Evolutionary conservation across 2,797 vertebrate genomes (phyloP), one percentile per base, ranked within the genome.

Genomic region (Helicolenus hilgendorfi): DNA sequence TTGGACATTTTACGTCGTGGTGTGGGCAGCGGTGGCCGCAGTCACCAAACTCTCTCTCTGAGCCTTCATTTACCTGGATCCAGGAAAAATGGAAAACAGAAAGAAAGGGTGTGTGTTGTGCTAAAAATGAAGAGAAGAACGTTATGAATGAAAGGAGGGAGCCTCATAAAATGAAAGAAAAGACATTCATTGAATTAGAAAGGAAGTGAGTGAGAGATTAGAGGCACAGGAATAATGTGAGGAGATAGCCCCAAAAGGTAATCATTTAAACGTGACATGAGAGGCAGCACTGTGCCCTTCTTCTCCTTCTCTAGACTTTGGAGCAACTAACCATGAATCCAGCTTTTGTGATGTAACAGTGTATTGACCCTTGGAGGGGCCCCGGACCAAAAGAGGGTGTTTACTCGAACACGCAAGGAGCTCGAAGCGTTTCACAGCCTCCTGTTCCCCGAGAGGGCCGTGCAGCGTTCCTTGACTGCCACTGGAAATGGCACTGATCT

Each of bases 311-410:
- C 62, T 41, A 65, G 67, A 91, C 87, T 81, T 89, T 81, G 73
- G 81, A 83, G 81, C 77, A 83, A 74, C 84, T 84, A 64, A 89
- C 77, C 82, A 95, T 97, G 92, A 97, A 96, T 96, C 87, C 86
- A 81, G 81, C 94, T 92, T 96, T 96, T 97, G 96, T 96, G 95
- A 97, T 94, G 92, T 94, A 96, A 96, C 92, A 90, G 80, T 64
- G 83, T 94, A 86, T 95, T 96, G 95, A 96, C 96, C 94, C 93
- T 95, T 92, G 88, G 91, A 93, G 94, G 92, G 89, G 94, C 91
- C 90, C 71, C 72, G 29, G 83, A 94, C 95, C 87, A 72, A 89
- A 91, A 91, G 89, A 91, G 93, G 92, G 93, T 93, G 93, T 96
- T 96, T 95, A 95, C 94, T 94, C n/a, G 78, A 93, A 96, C 85